phyloP scores from a whole-genome alignment of 2,888 invertebrate genomes.

The Nymphalis c-album region DNA sequence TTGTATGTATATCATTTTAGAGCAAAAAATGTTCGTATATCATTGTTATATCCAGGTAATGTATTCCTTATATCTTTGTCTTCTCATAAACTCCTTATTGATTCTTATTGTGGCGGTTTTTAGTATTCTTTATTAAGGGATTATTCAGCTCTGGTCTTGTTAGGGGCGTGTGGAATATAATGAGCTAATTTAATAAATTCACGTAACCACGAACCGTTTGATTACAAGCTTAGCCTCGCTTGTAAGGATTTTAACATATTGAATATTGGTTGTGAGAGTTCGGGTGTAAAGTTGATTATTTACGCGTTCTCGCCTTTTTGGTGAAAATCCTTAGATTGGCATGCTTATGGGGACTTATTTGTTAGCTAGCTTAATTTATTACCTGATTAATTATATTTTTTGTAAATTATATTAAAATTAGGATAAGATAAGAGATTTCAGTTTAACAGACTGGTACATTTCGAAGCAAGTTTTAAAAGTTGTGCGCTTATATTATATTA shows the following conservation, averaged over 20 bases:
- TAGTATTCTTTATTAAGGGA: constrained; percentile 28
- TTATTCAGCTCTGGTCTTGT: constrained; percentile 19
- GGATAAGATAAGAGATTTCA: too few relatives aligned
- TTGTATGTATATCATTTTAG: too few relatives aligned
- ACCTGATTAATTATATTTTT: too few relatives aligned
- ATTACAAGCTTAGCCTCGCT: constrained; percentile 1
- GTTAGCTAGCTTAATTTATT: too few relatives aligned
- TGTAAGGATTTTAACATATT: constrained; percentile 3
- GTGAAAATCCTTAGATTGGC: neutral
- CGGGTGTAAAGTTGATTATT: neutral
- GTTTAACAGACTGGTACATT: too few relatives aligned
- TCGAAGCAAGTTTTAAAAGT: too few relatives aligned
- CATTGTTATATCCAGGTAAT: constrained; percentile 29
- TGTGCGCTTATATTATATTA: too few relatives aligned
- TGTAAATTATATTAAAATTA: too few relatives aligned
- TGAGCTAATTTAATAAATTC: constrained; percentile 26
- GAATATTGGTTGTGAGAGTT: neutral
- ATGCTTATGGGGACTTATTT: neutral
- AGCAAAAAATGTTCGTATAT: neutral
- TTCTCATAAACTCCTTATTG: constrained; percentile 33
- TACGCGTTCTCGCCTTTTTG: neutral
- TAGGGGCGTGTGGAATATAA: constrained; percentile 15
- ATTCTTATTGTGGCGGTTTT: constrained; percentile 30
- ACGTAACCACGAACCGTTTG: constrained; percentile 13
- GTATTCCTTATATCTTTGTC: constrained; percentile 18